These are phyloP conservation scores for Vultur gryphus DNA, from an alignment of 2,797 vertebrate species.

Conservation along the genomic window DNA sequence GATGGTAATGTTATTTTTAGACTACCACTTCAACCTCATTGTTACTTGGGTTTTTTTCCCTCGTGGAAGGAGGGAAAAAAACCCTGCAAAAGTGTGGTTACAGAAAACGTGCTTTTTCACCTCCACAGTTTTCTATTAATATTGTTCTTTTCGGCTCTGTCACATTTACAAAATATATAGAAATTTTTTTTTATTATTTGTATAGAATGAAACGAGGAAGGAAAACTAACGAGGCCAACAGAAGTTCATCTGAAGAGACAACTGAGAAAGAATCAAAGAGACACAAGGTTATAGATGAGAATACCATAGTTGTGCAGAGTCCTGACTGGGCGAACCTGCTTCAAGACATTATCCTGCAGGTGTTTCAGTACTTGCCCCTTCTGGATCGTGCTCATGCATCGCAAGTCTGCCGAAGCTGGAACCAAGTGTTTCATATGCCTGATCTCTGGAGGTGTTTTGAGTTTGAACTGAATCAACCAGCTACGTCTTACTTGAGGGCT, in stretches of 20 bases:
- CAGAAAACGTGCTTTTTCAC: neutral
- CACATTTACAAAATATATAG: neutral
- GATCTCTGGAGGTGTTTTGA: slow-evolving; percentile 98
- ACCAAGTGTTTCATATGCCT: slow-evolving; percentile 96
- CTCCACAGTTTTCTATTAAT: neutral
- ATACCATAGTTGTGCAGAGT: neutral
- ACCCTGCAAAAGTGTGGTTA: neutral
- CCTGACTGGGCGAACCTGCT: slow-evolving; percentile 87
- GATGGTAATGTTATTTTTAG: neutral
- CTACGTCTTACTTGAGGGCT: slow-evolving; percentile 94
- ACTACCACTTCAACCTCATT: neutral
- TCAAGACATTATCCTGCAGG: slow-evolving; percentile 90
- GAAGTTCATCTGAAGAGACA: slow-evolving; percentile 72
- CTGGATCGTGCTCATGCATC: slow-evolving; percentile 93
- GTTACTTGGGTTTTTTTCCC: neutral
- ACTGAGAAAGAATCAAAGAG: slow-evolving; percentile 79
- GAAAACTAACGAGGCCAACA: slow-evolving; percentile 73
- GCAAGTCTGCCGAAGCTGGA: slow-evolving; percentile 92
- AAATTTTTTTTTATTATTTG: neutral
- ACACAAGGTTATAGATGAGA: slow-evolving; percentile 62
- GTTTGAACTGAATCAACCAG: slow-evolving; percentile 95
- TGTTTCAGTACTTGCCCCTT: slow-evolving; percentile 93
- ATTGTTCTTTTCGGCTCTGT: neutral
- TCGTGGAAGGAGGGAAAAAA: too few relatives aligned
- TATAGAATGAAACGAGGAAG: slow-evolving; percentile 90